Evolutionary conservation across 2,888 invertebrate genomes (phyloP), one percentile per base, ranked within the genome.

Genomic region (Strigamia crassipes): DNA sequence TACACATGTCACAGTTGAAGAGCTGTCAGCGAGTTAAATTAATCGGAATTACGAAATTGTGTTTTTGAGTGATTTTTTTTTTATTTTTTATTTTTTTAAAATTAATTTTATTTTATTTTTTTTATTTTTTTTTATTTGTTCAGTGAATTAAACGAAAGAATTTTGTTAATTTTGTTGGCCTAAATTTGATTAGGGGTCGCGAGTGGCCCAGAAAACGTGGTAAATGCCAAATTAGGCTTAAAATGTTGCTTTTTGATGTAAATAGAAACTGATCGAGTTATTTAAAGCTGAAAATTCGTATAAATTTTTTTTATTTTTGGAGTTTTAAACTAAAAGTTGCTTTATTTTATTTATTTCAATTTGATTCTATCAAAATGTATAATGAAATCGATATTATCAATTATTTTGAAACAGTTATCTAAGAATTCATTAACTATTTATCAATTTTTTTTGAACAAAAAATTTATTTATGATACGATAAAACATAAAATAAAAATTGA

Each of bases 191-290:
- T 66, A 66, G n/a, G 61, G 61, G 21, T 21, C 18, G 61, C 18
- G 18, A n/a, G 61, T 66, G 61, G 18, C 61, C 61, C 61, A 66
- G 61, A 66, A 51, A 66, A 12, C 23, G 61, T 21, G 8, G 21
- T 23, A 66, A 66, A 66, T 66, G 61, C 61, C 61, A 66, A 66
- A 66, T 66, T 66, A 12, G 61, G 61, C 46, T 46, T n/a, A 46
- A 46, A 46, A n/a, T 13, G 46, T n/a, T 46, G 61, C 21, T 66
- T 78, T 78, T 31, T 78, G 78, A 31, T 23, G 31, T 38, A 78
- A 41, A 78, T 73, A 38, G 31, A 78, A 34, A 78, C n/a, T 38
- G 31, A 73, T 31, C 73, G 23, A 31, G 73, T 73, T 31, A 73
- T 73, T 73, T 27, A 73, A 73, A 73, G 23, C 13, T 6, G 38